Conservation (phyloP, 1,140 invertebrate genomes). For the Lordiphosa clarofinis region DNA sequence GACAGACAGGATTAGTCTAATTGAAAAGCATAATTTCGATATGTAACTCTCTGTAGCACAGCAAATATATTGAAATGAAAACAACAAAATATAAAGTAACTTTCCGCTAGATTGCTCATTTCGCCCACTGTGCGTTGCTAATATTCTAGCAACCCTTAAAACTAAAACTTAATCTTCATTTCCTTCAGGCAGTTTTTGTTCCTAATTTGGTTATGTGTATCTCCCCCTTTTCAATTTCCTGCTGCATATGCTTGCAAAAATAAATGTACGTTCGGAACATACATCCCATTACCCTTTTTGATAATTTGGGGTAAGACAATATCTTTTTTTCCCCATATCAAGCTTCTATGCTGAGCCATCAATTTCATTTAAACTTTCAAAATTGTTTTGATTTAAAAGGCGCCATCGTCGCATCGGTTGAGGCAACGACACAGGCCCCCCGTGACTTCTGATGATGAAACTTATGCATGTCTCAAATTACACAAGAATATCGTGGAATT, state of each 20-base stretch:
- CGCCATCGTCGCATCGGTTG: conserved; percentile 28
- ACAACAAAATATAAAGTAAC: too few species aligned
- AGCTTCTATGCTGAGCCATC: conserved; percentile 29
- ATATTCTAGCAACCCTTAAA: conserved; percentile 6
- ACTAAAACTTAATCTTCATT: conserved; percentile 10
- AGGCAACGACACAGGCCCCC: conserved; percentile 54
- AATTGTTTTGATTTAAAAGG: conserved; percentile 58
- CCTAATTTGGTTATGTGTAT: conserved; percentile 1
- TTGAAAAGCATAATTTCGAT: too few species aligned
- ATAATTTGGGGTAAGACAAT: conserved; percentile 24
- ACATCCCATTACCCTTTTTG: conserved; percentile 2
- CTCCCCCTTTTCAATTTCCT: conserved; percentile 33
- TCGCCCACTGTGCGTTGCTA: background rate
- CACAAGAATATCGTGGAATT: conserved; percentile 32
- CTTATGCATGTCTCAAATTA: conserved; percentile 51
- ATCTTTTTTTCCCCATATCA: conserved; percentile 7
- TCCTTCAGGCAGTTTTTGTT: conserved; percentile 10
- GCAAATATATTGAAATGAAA: too few species aligned
- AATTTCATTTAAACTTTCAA: conserved; percentile 33
- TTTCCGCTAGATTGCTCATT: too few species aligned
- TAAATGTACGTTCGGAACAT: background rate
- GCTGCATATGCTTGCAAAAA: conserved; percentile 39
- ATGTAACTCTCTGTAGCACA: too few species aligned
- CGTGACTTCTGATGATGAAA: conserved; percentile 47
- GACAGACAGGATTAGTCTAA: too few species aligned